Base-by-base conservation (phyloP, 2,113 vertebrate species). In the Elaphurus davidianus region DNA sequence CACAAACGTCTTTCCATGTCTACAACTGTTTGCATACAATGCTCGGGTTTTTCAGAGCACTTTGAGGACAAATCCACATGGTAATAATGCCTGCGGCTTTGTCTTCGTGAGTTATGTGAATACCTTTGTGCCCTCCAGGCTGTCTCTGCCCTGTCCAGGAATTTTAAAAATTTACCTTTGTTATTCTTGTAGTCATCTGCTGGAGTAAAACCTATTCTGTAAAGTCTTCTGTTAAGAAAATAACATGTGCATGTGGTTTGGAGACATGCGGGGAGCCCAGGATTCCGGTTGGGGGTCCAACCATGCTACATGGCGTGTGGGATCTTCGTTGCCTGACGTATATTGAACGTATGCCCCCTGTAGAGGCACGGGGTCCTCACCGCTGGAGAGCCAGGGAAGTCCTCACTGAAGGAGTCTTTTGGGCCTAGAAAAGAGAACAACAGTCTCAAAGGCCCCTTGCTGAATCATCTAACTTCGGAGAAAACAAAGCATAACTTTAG, bases 41-140 rank as follows among this genome's bases (percentile, higher is more conserved):
- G 84, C 17, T 78, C 0, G 0, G 15, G 45, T 13, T 50, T 17
- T 23, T 67, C 64, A 1, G 55, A 19, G 14, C 14, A 6, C 36
- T 25, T 0, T 9, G 62, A 85, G 43, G 28, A 47, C 17, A 40
- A 30, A 17, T 25, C 43, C 33, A 25, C 6, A 0, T 13, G 25
- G 40, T 28, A 1, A 5, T 28, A 1, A 5, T 5, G 27, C 25
- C 64, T 2, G 3, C 3, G 43, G 16, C 27, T 40, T 12, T 7
- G 33, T 36, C 27, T 17, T 2, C 1, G 0, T 7, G 7, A 71
- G 81, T 40, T 55, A 8, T 17, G 28, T 30, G 62, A n/a, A 27
- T 12, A 7, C 15, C 19, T 0, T n/a, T 10, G 30, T 43, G 23
- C 7, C 19, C 15, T 15, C 50, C 81, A 57, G 57, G 50, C 79